These are phyloP conservation scores for Opisthocomus hoazin DNA, from an alignment of 2,113 vertebrate species.

Conservation along the genomic window DNA sequence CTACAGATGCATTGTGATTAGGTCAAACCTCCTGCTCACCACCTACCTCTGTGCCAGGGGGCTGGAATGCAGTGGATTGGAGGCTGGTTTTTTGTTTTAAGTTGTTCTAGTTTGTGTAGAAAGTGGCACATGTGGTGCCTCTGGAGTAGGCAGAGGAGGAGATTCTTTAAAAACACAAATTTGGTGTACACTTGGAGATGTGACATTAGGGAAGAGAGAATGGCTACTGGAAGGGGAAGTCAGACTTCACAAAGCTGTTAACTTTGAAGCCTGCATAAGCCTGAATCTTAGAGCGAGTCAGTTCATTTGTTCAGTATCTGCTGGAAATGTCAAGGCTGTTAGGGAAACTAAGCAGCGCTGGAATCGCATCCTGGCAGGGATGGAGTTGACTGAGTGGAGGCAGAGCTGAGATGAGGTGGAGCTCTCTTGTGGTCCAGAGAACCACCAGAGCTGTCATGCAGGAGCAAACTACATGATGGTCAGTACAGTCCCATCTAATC, in stretches of 20 bases:
- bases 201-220: background rate
- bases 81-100: background rate
- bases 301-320: background rate
- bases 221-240: background rate
- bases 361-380: background rate
- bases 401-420: background rate
- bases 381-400: background rate
- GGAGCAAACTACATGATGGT: rapidly evolving
- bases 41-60: background rate
- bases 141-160: background rate
- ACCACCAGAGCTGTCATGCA: background rate
- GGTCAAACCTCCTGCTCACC: background rate
- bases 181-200: background rate
- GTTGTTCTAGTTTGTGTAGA: background rate
- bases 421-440: background rate
- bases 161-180: background rate
- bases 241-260: background rate
- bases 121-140: background rate
- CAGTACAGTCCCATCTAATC: background rate
- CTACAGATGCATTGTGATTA: background rate
- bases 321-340: background rate
- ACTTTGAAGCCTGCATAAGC: background rate
- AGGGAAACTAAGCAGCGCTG: background rate
- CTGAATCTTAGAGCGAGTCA: background rate
- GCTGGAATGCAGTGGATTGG: background rate